Evolutionary conservation across 2,888 invertebrate genomes (phyloP), one percentile per base, ranked within the genome.

Genomic region (Ochropleura leucogaster): DNA sequence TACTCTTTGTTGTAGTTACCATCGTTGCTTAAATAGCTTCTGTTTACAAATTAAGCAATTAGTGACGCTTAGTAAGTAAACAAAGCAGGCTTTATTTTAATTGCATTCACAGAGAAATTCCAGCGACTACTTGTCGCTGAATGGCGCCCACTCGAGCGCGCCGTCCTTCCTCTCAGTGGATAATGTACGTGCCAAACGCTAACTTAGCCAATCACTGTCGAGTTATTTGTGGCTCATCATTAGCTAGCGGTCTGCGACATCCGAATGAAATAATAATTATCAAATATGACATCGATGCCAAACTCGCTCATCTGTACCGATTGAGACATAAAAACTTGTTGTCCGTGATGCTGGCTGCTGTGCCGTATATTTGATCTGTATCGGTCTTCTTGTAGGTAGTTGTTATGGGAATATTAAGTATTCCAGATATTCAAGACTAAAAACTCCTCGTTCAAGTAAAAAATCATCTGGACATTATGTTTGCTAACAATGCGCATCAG

Each of bases 151-250:
- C 83, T 87, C 71, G 74, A 83, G 77, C 71, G 68, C 72, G 67
- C 59, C 80, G 86, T 78, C 79, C 89, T 89, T 88, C 87, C 86
- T 88, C 90, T 90, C 92, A 91, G 92, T 92, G 92, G 92, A 89
- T 92, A 91, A 92, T 91, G 92, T 91, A 93, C 96, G 96, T 96
- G 96, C 94, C 92, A 89, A 92, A 92, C 87, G 93, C 93, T 95
- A 96, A 96, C 95, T 95, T 90, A 89, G 94, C 94, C 94, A 95
- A 96, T 96, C 93, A 80, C 85, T 86, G 83, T 89, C 76, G 76
- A 84, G 85, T 89, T 90, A 90, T 90, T 91, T 91, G 92, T 83
- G 91, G 91, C 88, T 82, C 88, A 87, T 90, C 90, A 93, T 91
- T 92, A 89, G 89, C 91, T 83, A 65, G 80, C 70, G 68, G 69